Percentiles rank a stretch among this genome's conserved stretches.
phyloP scores from a whole-genome alignment of 2,888 invertebrate genomes.

The Nyleta sp. region DNA sequence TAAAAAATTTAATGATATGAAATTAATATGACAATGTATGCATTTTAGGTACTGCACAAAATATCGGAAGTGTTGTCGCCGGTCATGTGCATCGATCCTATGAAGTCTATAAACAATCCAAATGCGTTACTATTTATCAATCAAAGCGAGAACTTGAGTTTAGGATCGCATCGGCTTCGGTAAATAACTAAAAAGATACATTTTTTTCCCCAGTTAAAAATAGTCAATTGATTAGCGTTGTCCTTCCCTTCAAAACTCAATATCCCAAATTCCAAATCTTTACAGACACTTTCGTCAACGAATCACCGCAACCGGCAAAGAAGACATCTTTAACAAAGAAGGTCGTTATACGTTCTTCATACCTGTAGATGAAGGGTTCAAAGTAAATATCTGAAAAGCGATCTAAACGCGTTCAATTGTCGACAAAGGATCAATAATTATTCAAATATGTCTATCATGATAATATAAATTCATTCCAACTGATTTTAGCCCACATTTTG shows the following conservation, averaged over 20 bases:
- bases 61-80: slow-evolving; percentile 94
- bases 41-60: slow-evolving; percentile 90
- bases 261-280: background rate
- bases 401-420: too few species aligned
- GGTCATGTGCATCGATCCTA: slow-evolving; percentile 85
- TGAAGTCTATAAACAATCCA: slow-evolving; percentile 87
- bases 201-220: too few species aligned
- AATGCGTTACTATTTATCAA: slow-evolving; percentile 92
- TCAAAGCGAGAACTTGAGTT: slow-evolving; percentile 89
- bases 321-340: slow-evolving; percentile 89
- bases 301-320: slow-evolving; percentile 88
- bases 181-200: slow-evolving; percentile 82
- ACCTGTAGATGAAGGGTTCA: slow-evolving; percentile 94
- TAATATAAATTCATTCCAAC: background rate
- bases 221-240: too few species aligned
- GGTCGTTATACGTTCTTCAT: slow-evolving; percentile 95
- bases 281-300: slow-evolving; percentile 89
- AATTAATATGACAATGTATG: slow-evolving; percentile 6
- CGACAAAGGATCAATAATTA: too few species aligned
- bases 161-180: slow-evolving; percentile 89
- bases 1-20: slow-evolving; percentile 1
- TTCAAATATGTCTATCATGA: background rate
- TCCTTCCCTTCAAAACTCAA: too few species aligned
- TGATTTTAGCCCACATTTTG: slow-evolving; percentile 86
- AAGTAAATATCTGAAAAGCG: too few species aligned